Base-by-base conservation (phyloP, 2,113 vertebrate genomes). In the Ia io region DNA sequence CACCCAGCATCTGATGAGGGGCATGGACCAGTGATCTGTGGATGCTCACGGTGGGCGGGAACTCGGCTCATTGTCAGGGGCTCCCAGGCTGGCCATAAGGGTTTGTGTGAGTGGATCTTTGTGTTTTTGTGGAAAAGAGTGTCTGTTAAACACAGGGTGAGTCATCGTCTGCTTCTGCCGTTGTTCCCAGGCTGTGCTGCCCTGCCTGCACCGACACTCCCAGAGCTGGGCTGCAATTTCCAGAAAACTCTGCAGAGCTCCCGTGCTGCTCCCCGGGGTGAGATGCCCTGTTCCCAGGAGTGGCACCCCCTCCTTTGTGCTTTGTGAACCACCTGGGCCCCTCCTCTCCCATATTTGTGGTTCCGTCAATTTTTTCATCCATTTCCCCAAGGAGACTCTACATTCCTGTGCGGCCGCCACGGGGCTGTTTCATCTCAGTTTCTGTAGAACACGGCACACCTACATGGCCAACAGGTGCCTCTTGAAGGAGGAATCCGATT, bases 321-420 rank as follows among this genome's bases (percentile, higher is more conserved):
- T 23, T 14, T 12, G 18, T 84, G 10, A 32, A 5, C 59, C 49
- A 51, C 4, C n/a, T 11, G 6, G 9, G 42, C 8, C 28, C 11
- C 56, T 37, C n/a, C 28, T 20, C n/a, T 32, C 35, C 16, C 12
- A 0, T 1, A 1, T 3, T 2, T 0, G 13, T 42, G 9, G 4
- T 32, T 73, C 23, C 17, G 12, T 47, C 9, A 0, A 6, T 0
- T 30, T 71, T 59, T 37, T 5, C n/a, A 0, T 16, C 37, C 12
- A 0, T 51, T 42, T 78, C 63, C 40, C 71, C 65, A 20, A 5
- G 0, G 14, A 53, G n/a, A 51, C 30, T 5, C 2, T 5, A 7
- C 16, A 9, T 65, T 61, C 61, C 65, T 37, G 49, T 40, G 3
- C 2, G 28, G 35, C 40, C n/a, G 30, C 1, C 0, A 9, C 70